Evolutionary conservation across 2,888 invertebrate species (phyloP), one percentile per base, ranked within the genome.

Genomic region (Apotomis turbidana): DNA sequence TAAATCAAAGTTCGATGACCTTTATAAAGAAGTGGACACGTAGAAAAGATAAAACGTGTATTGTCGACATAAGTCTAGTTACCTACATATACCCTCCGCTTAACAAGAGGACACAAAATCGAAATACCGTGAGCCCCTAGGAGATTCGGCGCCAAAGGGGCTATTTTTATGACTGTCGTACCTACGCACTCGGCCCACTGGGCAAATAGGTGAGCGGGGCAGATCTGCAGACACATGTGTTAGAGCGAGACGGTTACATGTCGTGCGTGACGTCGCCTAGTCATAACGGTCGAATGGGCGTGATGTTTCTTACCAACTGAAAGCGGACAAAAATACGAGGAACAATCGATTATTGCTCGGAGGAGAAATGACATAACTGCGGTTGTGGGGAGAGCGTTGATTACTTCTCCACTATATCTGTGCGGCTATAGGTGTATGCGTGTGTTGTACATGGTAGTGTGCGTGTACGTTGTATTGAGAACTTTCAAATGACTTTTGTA

Each of bases 221-320:
- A 82, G 82, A 90, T 89, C 84, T 82, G 81, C 79, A 80, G 81
- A 87, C 89, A 90, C 89, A 88, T 88, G 88, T 89, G 91, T 85
- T 81, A 87, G 91, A 92, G 83, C 78, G 87, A 85, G 93, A 93
- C 82, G 83, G 87, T 82, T 86, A 84, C 88, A 89, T 87, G 87
- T 87, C 84, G 88, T 88, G 87, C 88, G 90, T 90, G 91, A 86
- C 90, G 90, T 87, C 85, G 87, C 87, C 87, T 89, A 91, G 90
- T 90, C 93, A 93, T 93, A 92, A 93, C 93, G 93, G 93, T 93
- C 93, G 92, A 93, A 93, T 93, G 93, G 93, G 93, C 93, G 93
- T 93, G 92, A 92, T 92, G 91, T 90, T 93, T 93, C 93, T 93
- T 93, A 92, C 93, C 91, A 90, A 90, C 90, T 88, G 90, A 88